A percentile compares a stretch with the other conserved stretches of the same genome.
Evolutionary conservation across 2,888 invertebrate genomes (phyloP).

Genomic region (Gnatocerus cornutus): DNA sequence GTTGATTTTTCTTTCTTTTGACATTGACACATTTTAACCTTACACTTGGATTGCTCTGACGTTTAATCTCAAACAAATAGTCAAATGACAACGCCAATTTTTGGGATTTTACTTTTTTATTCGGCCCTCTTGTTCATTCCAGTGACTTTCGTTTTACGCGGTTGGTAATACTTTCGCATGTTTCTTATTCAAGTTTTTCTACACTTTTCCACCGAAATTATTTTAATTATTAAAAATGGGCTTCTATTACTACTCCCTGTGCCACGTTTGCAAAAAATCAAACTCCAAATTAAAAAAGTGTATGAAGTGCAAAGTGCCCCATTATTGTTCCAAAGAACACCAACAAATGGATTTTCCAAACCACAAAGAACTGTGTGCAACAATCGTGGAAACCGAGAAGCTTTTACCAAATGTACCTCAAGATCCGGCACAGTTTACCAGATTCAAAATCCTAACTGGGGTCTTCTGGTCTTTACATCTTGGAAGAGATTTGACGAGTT

Average conservation of each 20-base stretch:
- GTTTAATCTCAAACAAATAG: too few species aligned
- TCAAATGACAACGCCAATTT: too few species aligned
- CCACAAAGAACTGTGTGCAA: conserved; percentile 16
- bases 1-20: too few species aligned
- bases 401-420: not conserved
- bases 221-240: not conserved
- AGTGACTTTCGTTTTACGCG: too few species aligned
- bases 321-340: conserved; percentile 19
- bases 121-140: too few species aligned
- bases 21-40: too few species aligned
- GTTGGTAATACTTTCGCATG: too few species aligned
- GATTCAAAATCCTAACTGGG: not conserved
- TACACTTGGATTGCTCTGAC: too few species aligned
- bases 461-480: conserved; percentile 10
- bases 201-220: not conserved
- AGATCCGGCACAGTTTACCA: not conserved
- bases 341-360: conserved; percentile 13
- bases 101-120: too few species aligned
- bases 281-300: conserved; percentile 13
- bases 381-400: not conserved
- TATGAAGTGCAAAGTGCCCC: conserved; percentile 1
- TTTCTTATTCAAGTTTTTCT: not conserved
- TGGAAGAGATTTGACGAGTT: not conserved
- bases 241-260: conserved; percentile 22
- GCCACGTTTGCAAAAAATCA: conserved; percentile 20